A percentile compares a stretch with the other conserved stretches of the same genome.
Conservation (phyloP, 2,888 invertebrate genomes). For the Timandra comae region DNA sequence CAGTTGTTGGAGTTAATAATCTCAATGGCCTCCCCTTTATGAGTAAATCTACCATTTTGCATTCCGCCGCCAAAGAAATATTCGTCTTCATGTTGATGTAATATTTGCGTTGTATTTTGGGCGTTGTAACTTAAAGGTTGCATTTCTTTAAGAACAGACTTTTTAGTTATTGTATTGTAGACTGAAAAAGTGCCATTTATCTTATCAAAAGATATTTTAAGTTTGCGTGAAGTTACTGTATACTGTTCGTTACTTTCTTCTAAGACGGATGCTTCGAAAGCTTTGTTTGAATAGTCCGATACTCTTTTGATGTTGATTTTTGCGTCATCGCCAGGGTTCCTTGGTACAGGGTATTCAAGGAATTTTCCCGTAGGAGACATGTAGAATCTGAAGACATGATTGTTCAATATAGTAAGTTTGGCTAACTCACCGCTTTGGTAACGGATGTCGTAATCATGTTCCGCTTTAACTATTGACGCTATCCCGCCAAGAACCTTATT, state of each 20-base stretch:
- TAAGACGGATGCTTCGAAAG: constrained; percentile 43
- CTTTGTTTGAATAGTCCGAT: constrained; percentile 41
- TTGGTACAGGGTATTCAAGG: constrained; percentile 52
- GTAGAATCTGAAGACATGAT: constrained; percentile 58
- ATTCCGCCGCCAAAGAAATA: constrained; percentile 66
- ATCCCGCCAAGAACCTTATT: constrained; percentile 33
- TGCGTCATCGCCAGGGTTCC: constrained; percentile 44
- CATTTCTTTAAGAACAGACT: constrained; percentile 45
- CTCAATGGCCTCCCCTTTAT: constrained; percentile 53
- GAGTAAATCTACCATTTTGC: constrained; percentile 66
- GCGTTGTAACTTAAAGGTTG: constrained; percentile 41
- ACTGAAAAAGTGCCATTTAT: constrained; percentile 44
- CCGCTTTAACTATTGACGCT: constrained; percentile 36
- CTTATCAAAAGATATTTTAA: constrained; percentile 51
- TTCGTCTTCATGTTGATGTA: constrained; percentile 44
- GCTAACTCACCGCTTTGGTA: constrained; percentile 49
- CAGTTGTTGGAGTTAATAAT: constrained; percentile 59
- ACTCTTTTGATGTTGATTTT: constrained; percentile 49
- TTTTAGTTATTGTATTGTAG: constrained; percentile 43
- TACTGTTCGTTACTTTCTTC: constrained; percentile 31
- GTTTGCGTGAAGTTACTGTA: constrained; percentile 43
- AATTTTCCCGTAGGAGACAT: constrained; percentile 56
- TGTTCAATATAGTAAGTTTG: constrained; percentile 49
- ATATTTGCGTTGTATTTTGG: constrained; percentile 36
- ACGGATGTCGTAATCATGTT: constrained; percentile 38